Conservation (phyloP, 35 echinoderm and acorn worm species). For the Anneissia japonica region DNA sequence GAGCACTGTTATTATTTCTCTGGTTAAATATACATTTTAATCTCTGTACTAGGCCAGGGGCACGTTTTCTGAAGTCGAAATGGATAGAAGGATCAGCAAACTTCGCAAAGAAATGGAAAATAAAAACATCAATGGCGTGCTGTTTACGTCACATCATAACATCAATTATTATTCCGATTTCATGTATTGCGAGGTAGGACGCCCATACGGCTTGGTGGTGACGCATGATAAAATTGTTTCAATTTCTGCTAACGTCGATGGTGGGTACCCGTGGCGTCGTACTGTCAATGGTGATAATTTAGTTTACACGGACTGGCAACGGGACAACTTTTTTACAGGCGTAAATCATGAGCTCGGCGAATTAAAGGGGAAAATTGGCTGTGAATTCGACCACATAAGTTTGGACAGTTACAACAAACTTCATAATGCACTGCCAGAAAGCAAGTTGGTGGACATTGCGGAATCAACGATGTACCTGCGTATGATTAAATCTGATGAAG, state of each 20-base stretch:
- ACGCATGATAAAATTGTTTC: constrained; percentile 64
- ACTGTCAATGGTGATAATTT: constrained; percentile 48
- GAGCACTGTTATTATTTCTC: too few species aligned
- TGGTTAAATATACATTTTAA: too few species aligned
- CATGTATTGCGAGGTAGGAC: constrained; percentile 67
- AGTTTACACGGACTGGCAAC: constrained; percentile 81
- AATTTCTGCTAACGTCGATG: constrained; percentile 65
- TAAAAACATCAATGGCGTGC: constrained; percentile 43
- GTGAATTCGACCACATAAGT: constrained; percentile 71
- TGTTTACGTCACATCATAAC: constrained; percentile 82
- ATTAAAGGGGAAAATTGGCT: constrained; percentile 54
- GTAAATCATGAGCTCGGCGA: constrained; percentile 47
- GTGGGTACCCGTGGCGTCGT: constrained; percentile 71
- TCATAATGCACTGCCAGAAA: constrained; percentile 38
- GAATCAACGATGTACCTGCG: constrained; percentile 73
- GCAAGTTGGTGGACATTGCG: constrained; percentile 61
- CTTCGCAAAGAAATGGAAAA: constrained; percentile 67
- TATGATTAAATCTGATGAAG: constrained; percentile 81
- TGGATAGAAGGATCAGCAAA: constrained; percentile 41
- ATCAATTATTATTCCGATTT: constrained; percentile 93
- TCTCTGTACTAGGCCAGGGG: constrained; percentile 41
- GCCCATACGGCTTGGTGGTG: constrained; percentile 66
- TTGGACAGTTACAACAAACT: constrained; percentile 65
- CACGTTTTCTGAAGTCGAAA: constrained; percentile 77
- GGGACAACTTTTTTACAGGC: constrained; percentile 72